These are phyloP conservation scores for Rhinogobio ventralis DNA, from an alignment of 2,797 vertebrate species.

Conservation along the genomic window DNA sequence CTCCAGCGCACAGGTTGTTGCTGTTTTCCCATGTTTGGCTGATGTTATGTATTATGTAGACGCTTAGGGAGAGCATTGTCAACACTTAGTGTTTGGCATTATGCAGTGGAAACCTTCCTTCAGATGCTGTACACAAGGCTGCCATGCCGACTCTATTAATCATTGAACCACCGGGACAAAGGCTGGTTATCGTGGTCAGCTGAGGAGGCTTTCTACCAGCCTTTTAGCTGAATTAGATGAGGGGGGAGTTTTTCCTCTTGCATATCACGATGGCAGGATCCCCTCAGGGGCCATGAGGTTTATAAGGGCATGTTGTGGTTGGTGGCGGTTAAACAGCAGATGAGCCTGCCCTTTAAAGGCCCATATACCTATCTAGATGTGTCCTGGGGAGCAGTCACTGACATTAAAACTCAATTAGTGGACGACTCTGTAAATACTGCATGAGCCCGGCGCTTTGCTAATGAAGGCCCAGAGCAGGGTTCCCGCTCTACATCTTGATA, in stretches of 20 bases:
- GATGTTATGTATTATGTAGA: slow-evolving; percentile 46
- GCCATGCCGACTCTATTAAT: slow-evolving; percentile 39
- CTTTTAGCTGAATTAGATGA: slow-evolving; percentile 37
- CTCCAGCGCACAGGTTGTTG: slow-evolving; percentile 29
- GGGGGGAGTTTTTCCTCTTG: slow-evolving; percentile 37
- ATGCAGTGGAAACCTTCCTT: slow-evolving; percentile 41
- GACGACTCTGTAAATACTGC: slow-evolving; percentile 73
- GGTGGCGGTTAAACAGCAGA: slow-evolving; percentile 63
- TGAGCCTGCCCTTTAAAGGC: slow-evolving; percentile 71
- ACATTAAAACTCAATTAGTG: slow-evolving; percentile 79
- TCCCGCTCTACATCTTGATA: slow-evolving; percentile 67
- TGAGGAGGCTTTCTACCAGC: slow-evolving; percentile 19
- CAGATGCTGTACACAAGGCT: slow-evolving; percentile 38
- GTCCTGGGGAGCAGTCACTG: slow-evolving; percentile 67
- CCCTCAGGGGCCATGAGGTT: slow-evolving; percentile 58
- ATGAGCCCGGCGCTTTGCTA: slow-evolving; percentile 68
- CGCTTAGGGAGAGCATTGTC: slow-evolving; percentile 32
- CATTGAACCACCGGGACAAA: slow-evolving; percentile 41
- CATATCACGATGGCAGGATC: slow-evolving; percentile 65
- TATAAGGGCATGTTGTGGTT: slow-evolving; percentile 67
- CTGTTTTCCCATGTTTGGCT: slow-evolving; percentile 48
- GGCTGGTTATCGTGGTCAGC: slow-evolving; percentile 24
- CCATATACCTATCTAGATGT: slow-evolving; percentile 66
- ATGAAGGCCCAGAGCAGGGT: slow-evolving; percentile 65
- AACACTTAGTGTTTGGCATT: slow-evolving; percentile 38